Evolutionary conservation across 2,888 invertebrate species (phyloP), one percentile per base, ranked within the genome.

Genomic region (Chrysodeixis includens): DNA sequence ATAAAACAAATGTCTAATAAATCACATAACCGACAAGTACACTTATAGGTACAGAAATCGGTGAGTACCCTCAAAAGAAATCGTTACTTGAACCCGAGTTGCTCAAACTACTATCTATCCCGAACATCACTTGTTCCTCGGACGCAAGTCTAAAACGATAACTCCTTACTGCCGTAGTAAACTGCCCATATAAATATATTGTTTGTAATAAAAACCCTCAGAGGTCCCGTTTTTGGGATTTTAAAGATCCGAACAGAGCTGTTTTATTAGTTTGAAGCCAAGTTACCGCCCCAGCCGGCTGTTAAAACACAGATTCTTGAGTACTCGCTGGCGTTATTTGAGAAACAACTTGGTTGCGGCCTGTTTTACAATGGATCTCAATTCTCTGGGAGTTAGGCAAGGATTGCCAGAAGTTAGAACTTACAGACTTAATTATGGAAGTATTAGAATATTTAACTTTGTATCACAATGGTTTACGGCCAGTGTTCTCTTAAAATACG

Each of bases 141-240:
- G 57, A 60, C 35, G 58, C 58, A 26, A 14, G 55, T 46, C 30
- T 16, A 26, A 40, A 30, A 16, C 56, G 32, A 63, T 55, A 74
- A 77, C 68, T 62, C 73, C 77, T 74, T 69, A 78, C 62, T 52
- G 44, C 44, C n/a, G 5, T 54, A 62, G 69, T 69, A 69, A 78
- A 78, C 59, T 67, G 59, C 73, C 78, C 74, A 68, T 77, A 74
- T 65, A 74, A 74, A 75, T 68, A 61, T 75, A 71, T 71, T 75
- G 72, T 66, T 61, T 52, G 68, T 66, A 64, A 70, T 79, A 76
- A 68, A 68, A 66, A 58, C 64, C 53, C 65, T 66, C 67, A 40
- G 22, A 64, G 65, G 69, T 62, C 58, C 61, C 59, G 30, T 77
- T 74, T 71, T 69, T 53, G 16, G 60, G 66, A 63, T 65, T 71